Evolutionary conservation across 2,113 vertebrate genomes (phyloP).

Genomic region (Butorides virescens): DNA sequence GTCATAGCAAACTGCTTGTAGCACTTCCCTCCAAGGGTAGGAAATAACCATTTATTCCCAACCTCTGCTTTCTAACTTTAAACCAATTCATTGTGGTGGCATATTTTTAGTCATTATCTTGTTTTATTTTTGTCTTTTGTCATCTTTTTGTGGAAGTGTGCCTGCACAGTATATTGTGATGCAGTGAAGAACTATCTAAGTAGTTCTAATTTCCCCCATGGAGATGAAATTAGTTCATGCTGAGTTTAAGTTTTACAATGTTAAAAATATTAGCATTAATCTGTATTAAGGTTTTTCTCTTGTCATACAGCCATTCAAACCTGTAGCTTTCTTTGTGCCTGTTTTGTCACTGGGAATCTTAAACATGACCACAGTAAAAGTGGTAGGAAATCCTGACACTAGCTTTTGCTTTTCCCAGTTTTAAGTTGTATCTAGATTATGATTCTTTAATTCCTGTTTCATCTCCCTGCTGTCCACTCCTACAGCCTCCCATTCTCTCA

Average conservation of each 20-base stretch:
- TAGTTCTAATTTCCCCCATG: not conserved
- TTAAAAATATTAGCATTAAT: not conserved
- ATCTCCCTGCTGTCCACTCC: not conserved
- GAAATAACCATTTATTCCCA: not conserved
- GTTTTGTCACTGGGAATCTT: not conserved
- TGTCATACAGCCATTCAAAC: not conserved
- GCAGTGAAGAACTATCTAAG: not conserved
- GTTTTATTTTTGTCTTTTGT: not conserved
- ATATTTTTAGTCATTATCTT: not conserved
- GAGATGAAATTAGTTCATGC: not conserved
- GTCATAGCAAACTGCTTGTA: not conserved
- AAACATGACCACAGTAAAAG: not conserved
- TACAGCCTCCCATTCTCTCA: not conserved
- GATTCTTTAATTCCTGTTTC: not conserved
- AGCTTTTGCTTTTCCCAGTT: not conserved
- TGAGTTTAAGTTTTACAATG: not conserved
- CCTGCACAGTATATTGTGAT: not conserved
- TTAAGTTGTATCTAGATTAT: not conserved
- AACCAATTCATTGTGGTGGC: not conserved
- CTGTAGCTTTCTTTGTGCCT: not conserved
- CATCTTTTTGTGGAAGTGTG: not conserved
- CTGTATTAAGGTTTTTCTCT: not conserved
- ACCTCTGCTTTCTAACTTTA: not conserved
- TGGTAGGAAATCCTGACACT: not conserved
- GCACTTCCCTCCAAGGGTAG: not conserved